phyloP scores from a whole-genome alignment of 2,888 invertebrate genomes.

The Blera fallax region DNA sequence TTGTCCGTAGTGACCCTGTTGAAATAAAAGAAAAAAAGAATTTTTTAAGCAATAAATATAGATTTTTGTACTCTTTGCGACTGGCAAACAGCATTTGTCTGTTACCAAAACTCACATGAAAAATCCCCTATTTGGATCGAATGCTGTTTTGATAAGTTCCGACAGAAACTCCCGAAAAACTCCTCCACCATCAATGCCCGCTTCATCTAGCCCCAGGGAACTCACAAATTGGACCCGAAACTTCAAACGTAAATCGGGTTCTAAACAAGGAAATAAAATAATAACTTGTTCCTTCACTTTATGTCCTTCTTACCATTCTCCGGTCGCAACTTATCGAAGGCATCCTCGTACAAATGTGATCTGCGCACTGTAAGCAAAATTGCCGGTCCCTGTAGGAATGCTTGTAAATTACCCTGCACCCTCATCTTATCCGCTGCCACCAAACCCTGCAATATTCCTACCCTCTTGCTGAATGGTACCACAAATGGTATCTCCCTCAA shows the following conservation, averaged over 20 bases:
- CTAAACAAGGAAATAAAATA: slow-evolving; percentile 82
- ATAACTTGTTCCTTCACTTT: background rate
- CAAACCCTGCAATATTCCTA: slow-evolving; percentile 91
- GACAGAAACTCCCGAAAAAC: slow-evolving; percentile 97
- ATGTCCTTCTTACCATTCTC: slow-evolving; percentile 89
- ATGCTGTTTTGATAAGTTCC: slow-evolving; percentile 95
- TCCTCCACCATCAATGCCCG: slow-evolving; percentile 98
- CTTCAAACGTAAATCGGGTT: slow-evolving; percentile 92
- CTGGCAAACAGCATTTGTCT: too few species aligned
- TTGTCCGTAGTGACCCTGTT: slow-evolving; percentile 91
- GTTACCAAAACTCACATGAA: slow-evolving; percentile 88
- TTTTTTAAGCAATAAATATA: too few species aligned
- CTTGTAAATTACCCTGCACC: slow-evolving; percentile 88
- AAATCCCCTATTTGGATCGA: slow-evolving; percentile 98
- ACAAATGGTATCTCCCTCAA: slow-evolving; percentile 97
- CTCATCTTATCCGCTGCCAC: slow-evolving; percentile 82
- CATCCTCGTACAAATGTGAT: slow-evolving; percentile 98
- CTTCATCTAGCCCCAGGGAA: slow-evolving; percentile 94
- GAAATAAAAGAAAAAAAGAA: too few species aligned
- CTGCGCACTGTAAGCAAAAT: slow-evolving; percentile 91
- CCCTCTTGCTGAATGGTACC: slow-evolving; percentile 94
- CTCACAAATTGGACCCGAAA: slow-evolving; percentile 95
- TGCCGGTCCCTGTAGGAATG: slow-evolving; percentile 89
- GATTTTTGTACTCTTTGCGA: background rate
- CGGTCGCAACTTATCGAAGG: slow-evolving; percentile 95